Evolutionary conservation across 53 echinoderm and acorn worm species (phyloP).

Genomic region (Arbacia lixula): DNA sequence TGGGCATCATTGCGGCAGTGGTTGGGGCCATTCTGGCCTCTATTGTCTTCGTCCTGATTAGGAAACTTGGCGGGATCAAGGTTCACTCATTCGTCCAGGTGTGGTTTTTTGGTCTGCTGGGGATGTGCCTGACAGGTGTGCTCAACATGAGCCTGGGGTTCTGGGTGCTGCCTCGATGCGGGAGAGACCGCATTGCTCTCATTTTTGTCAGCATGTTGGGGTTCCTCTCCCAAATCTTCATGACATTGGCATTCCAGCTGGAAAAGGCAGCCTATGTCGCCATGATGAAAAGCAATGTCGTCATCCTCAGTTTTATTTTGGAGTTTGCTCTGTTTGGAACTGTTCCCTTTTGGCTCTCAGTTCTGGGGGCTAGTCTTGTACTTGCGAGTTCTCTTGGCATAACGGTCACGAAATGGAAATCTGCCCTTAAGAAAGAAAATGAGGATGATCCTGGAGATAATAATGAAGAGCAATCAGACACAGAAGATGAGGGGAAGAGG

Average conservation of each 20-base stretch:
- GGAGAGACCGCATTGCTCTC: slow-evolving; percentile 17
- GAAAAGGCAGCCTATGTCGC: slow-evolving; percentile 46
- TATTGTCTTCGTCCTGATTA: not conserved
- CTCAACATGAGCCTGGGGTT: not conserved
- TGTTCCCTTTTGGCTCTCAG: slow-evolving; percentile 41
- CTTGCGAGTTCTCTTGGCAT: slow-evolving; percentile 15
- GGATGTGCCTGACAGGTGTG: not conserved
- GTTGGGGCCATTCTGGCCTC: slow-evolving; percentile 2
- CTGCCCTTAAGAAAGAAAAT: not conserved
- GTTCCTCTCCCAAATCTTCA: slow-evolving; percentile 21
- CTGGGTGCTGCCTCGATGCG: slow-evolving; percentile 21
- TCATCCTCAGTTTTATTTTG: slow-evolving; percentile 23
- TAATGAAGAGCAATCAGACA: slow-evolving; percentile 7
- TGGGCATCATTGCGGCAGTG: slow-evolving; percentile 4
- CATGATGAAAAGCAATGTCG: slow-evolving; percentile 8
- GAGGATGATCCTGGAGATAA: not conserved
- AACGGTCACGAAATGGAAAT: slow-evolving; percentile 30
- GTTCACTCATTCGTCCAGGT: slow-evolving; percentile 20
- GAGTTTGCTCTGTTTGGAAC: slow-evolving; percentile 42
- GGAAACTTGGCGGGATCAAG: slow-evolving; percentile 51
- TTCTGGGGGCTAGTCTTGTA: slow-evolving; percentile 3
- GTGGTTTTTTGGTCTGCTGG: not conserved
- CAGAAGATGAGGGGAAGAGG: not conserved
- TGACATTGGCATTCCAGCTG: slow-evolving; percentile 12
- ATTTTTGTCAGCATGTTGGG: not conserved